Conservation (phyloP, 2,888 invertebrate species). For the Eupithecia subfuscata region DNA sequence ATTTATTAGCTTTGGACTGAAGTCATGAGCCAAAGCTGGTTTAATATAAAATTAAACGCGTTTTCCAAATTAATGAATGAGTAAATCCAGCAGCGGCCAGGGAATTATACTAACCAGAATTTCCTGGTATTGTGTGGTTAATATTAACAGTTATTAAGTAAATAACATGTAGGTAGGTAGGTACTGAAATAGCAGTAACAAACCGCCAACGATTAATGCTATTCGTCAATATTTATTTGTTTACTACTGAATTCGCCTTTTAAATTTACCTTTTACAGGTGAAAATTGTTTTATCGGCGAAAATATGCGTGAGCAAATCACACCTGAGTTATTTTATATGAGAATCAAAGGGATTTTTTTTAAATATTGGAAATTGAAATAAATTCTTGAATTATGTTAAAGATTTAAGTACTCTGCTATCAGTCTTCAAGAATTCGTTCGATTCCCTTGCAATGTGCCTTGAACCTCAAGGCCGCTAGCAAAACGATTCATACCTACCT, state of each 20-base stretch:
- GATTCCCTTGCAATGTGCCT: not conserved
- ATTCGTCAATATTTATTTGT: not conserved
- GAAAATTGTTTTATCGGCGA: not conserved
- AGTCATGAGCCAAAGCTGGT: not conserved
- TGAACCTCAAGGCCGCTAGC: not conserved
- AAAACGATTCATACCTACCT: no score
- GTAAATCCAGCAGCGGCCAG: constrained; percentile 23
- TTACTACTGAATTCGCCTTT: not conserved
- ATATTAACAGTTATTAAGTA: constrained; percentile 6
- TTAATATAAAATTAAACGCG: constrained; percentile 7
- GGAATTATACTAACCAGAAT: constrained; percentile 17
- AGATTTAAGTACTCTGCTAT: not conserved
- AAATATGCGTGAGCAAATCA: not conserved
- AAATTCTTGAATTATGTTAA: not conserved
- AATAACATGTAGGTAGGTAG: not conserved
- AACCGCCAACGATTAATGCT: not conserved
- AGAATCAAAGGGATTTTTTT: no score
- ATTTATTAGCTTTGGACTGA: not conserved
- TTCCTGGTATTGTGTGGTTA: constrained; percentile 13
- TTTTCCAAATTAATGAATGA: constrained; percentile 9
- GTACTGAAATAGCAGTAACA: not conserved
- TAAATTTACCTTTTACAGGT: not conserved
- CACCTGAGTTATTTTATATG: not conserved
- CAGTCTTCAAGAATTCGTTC: not conserved
- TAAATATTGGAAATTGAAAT: no score